Base-by-base conservation (phyloP, 2,888 invertebrate species). In the Phorcus lineatus region DNA sequence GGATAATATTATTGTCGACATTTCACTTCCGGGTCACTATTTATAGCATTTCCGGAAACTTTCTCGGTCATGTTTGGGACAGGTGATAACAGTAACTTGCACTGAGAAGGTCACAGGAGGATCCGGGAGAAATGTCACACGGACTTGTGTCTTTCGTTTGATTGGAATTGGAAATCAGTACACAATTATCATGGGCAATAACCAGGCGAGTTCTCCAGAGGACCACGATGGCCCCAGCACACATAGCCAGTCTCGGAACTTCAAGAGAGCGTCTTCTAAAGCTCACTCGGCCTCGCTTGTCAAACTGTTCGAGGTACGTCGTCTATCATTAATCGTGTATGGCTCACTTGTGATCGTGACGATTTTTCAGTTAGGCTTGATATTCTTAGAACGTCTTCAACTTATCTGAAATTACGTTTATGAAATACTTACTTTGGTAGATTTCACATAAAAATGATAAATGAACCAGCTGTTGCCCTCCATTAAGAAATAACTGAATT, bases 301-400 rank as follows among this genome's bases (percentile, higher is more conserved):
- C 55, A 87, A 87, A 81, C 80, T 90, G 28, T 90, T 90, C 80
- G 87, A 90, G 85, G 90, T 90, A 81, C 78, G 55, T 70, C 16
- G 24, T 22, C 57, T 57, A 6, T 7, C 55, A n/a, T n/a, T 19
- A n/a, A 3, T 6, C 17, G 3, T 6, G 3, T 36, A 36, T 7
- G 7, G 7, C 7, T 36, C 47, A 47, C 47, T 6, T 47, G 47
- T 47, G 47, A 47, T 47, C 47, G 13, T 11, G 47, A 47, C 7
- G 36, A 36, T 2, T 36, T 36, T 36, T 36, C 2, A 36, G 2
- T 7, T 4, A 4, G 7, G 36, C 4, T 36, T 36, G 36, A 36
- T 36, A 7, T 36, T 36, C 36, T 36, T 36, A 36, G 36, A 36
- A 36, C 36, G 4, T 7, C 36, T 2, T 36, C 7, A 4, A 36